A percentile compares a stretch with the other conserved stretches of the same genome.
Conservation (phyloP, 2,797 vertebrate genomes). For the Ctenopoma multispine region DNA sequence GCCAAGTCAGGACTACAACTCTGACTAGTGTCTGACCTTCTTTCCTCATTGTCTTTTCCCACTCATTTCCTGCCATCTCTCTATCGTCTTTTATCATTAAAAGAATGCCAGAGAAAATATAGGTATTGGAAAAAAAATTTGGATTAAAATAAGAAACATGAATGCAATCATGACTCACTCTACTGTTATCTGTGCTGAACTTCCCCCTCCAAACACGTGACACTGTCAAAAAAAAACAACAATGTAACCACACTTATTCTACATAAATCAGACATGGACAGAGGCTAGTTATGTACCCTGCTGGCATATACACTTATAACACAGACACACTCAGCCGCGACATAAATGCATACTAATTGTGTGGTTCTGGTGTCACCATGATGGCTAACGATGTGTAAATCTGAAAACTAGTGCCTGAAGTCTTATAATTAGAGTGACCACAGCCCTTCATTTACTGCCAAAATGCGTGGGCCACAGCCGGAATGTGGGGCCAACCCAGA, state of each 20-base stretch:
- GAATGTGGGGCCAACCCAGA: conserved; percentile 64
- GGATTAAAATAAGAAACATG: not conserved
- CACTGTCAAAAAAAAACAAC: not conserved
- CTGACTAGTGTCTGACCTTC: not conserved
- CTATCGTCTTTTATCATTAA: not conserved
- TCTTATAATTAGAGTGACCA: conserved; percentile 46
- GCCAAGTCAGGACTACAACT: not conserved
- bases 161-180: not conserved
- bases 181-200: not conserved
- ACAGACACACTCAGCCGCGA: conserved; percentile 35
- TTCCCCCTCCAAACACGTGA: not conserved
- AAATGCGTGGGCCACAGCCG: conserved; percentile 58
- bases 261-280: conserved; percentile 3
- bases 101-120: not conserved
- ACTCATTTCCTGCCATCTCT: not conserved
- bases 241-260: too few species aligned
- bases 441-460: conserved; percentile 50
- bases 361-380: conserved; percentile 47
- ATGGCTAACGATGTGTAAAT: conserved; percentile 47
- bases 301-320: conserved; percentile 23
- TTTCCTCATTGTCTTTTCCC: not conserved
- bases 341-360: conserved; percentile 56
- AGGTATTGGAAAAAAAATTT: too few species aligned
- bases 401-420: conserved; percentile 30
- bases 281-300: not conserved